Percentiles rank a stretch among this genome's conserved stretches.
phyloP scores from a whole-genome alignment of 2,797 vertebrate genomes.

The Onychomys torridus region DNA sequence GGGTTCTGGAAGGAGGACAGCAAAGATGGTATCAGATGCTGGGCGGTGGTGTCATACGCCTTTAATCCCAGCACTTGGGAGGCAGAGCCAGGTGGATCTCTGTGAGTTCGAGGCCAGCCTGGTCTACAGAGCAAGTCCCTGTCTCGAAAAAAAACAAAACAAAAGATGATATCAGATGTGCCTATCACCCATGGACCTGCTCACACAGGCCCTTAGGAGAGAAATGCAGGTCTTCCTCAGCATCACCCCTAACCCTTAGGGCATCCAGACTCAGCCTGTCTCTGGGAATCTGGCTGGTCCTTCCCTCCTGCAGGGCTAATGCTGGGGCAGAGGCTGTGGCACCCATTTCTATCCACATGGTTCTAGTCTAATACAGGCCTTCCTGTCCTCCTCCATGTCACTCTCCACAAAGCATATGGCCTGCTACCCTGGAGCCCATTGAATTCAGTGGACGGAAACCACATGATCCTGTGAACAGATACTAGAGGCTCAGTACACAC shows the following conservation, averaged over 20 bases:
- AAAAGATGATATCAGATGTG: background rate
- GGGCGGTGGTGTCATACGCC: no score
- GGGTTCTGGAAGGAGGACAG: slow-evolving; percentile 88
- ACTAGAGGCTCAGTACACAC: background rate
- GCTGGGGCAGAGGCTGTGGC: background rate
- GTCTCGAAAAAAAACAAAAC: no score
- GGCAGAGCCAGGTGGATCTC: no score
- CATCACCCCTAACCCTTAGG: no score
- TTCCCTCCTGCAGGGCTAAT: background rate
- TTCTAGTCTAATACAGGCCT: background rate
- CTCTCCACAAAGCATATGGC: background rate
- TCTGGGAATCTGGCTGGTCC: background rate
- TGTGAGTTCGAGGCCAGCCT: no score
- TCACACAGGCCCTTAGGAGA: background rate
- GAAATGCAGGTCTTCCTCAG: background rate
- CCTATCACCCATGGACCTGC: background rate
- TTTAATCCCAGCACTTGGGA: no score
- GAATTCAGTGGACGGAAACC: slow-evolving; percentile 44
- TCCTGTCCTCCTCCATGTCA: background rate
- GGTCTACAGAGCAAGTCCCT: no score
- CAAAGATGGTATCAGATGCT: background rate
- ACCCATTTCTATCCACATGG: background rate
- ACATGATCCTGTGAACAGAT: background rate
- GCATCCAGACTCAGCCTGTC: background rate
- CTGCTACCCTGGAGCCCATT: background rate